These are phyloP conservation scores for Ectemnius continuus DNA, from an alignment of 2,888 invertebrate genomes.

Conservation along the genomic window DNA sequence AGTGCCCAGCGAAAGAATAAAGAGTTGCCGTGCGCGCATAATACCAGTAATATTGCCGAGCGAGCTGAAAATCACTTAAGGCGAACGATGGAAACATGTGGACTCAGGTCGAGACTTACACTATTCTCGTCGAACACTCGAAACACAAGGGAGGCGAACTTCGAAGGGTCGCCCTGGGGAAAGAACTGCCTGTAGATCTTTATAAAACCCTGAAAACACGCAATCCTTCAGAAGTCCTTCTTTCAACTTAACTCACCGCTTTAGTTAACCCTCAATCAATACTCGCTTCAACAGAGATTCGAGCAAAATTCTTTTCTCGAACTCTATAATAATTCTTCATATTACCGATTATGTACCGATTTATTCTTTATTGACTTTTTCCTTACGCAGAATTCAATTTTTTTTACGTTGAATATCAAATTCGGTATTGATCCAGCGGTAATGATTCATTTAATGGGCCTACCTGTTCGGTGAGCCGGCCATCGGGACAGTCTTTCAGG, in stretches of 20 bases:
- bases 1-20: too few relatives aligned
- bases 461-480: slow-evolving; percentile 96
- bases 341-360: too few relatives aligned
- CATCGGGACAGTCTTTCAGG: slow-evolving; percentile 97
- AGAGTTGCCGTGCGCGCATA: too few relatives aligned
- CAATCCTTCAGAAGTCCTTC: slow-evolving; percentile 13
- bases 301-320: too few relatives aligned
- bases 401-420: too few relatives aligned
- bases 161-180: slow-evolving; percentile 99
- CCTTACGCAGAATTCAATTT: too few relatives aligned
- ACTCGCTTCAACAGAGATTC: not conserved
- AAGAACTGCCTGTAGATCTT: slow-evolving; percentile 99
- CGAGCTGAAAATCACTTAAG: not conserved
- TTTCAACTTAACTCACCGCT: slow-evolving; percentile 17
- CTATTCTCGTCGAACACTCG: slow-evolving; percentile 99
- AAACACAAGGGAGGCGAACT: slow-evolving; percentile 98
- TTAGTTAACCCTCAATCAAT: slow-evolving; percentile 2
- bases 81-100: not conserved
- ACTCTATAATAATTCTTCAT: too few relatives aligned
- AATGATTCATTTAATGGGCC: slow-evolving; percentile 56
- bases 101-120: slow-evolving; percentile 82
- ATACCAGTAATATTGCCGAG: too few relatives aligned
- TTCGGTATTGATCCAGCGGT: too few relatives aligned
- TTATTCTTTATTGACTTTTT: too few relatives aligned
- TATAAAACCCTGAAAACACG: slow-evolving; percentile 91